Percentiles rank a stretch among this genome's conserved stretches.
These are phyloP conservation scores for Camponotus pennsylvanicus DNA, from an alignment of 1,140 invertebrate species.

Conservation along the genomic window DNA sequence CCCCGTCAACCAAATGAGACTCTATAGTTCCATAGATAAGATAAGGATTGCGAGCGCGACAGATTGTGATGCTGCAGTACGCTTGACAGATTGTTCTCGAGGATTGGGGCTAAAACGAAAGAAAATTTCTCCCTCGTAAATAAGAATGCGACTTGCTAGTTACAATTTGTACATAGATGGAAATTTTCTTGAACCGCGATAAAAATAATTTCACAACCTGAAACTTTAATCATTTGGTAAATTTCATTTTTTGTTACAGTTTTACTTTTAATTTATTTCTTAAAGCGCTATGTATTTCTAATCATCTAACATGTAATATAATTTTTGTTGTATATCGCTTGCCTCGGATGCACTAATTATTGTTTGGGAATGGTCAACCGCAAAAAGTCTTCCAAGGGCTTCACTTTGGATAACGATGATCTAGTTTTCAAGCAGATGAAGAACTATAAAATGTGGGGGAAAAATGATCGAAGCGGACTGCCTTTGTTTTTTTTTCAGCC, in stretches of 20 bases:
- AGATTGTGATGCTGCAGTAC: not conserved
- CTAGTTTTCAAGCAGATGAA: not conserved
- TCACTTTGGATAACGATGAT: not conserved
- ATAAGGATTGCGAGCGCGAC: constrained; percentile 4
- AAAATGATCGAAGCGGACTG: not conserved
- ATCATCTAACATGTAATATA: not conserved
- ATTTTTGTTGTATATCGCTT: not conserved
- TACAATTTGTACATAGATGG: not conserved
- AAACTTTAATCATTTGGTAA: not conserved
- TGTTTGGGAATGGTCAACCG: not conserved
- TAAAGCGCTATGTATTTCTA: not conserved
- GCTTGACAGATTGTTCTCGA: not conserved
- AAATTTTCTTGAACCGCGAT: not conserved
- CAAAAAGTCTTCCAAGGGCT: not conserved
- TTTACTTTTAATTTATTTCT: not conserved
- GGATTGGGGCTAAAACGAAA: not conserved
- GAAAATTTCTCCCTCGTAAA: not conserved
- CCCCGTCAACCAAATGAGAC: not conserved
- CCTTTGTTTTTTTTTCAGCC: not conserved
- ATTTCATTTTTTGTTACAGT: not conserved
- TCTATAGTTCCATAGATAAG: constrained; percentile 13
- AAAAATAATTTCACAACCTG: not conserved
- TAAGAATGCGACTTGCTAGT: not conserved
- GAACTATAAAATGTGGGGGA: not conserved
- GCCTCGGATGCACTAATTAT: not conserved